Conservation (phyloP, 2,888 invertebrate genomes). For the Phyllotreta striolata region DNA sequence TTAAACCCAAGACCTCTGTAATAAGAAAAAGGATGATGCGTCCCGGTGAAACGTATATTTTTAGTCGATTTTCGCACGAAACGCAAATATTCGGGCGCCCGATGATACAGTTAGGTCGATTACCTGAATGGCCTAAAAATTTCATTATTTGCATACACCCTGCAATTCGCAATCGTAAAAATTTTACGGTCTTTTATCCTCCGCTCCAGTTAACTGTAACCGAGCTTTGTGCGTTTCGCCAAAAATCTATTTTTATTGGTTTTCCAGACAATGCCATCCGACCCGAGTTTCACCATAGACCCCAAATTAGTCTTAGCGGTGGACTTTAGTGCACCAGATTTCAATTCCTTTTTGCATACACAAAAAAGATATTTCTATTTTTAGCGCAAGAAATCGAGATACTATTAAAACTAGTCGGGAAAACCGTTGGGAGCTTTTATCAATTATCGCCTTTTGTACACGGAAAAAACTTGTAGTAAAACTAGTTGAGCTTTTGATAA, state of each 20-base stretch:
- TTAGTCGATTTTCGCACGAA: slow-evolving; percentile 40
- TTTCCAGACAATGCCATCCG: slow-evolving; percentile 32
- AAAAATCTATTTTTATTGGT: slow-evolving; percentile 32
- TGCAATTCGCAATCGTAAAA: slow-evolving; percentile 38
- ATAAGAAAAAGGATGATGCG: slow-evolving; percentile 24
- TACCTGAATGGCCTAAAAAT: slow-evolving; percentile 35
- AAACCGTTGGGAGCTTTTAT: slow-evolving; percentile 36
- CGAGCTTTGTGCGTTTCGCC: slow-evolving; percentile 25
- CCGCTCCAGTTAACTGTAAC: slow-evolving; percentile 42
- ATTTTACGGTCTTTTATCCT: slow-evolving; percentile 31
- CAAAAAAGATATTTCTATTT: slow-evolving; percentile 31
- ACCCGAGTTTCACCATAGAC: slow-evolving; percentile 31
- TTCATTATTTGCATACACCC: slow-evolving; percentile 36
- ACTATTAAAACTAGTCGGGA: background rate
- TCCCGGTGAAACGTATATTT: slow-evolving; percentile 38
- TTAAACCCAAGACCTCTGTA: too few relatives aligned
- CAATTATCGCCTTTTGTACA: slow-evolving; percentile 39
- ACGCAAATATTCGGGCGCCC: slow-evolving; percentile 35
- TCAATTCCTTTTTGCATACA: slow-evolving; percentile 35
- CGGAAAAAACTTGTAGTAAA: slow-evolving; percentile 18
- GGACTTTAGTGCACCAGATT: slow-evolving; percentile 16
- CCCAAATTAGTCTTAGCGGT: slow-evolving; percentile 10
- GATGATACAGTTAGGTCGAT: slow-evolving; percentile 31
- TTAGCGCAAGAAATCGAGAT: slow-evolving; percentile 15
- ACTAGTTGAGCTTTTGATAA: slow-evolving; percentile 37